phyloP scores from a whole-genome alignment of 1,140 invertebrate species.

The Charaxes varanes region DNA sequence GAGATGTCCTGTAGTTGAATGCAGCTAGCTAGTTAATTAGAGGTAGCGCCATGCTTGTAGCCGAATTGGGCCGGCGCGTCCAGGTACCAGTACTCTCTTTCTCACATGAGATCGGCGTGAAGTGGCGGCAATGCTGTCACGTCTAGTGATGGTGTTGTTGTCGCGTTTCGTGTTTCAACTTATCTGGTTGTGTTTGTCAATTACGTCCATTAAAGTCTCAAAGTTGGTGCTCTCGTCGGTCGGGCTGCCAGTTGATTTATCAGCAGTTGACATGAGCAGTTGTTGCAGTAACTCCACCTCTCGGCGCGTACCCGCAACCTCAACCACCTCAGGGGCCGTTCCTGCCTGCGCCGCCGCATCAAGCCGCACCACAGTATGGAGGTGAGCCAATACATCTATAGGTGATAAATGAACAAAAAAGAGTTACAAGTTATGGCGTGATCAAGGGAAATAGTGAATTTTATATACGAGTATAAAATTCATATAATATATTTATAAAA shows the following conservation, averaged over 20 bases:
- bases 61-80: no score
- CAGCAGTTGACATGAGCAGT: slow-evolving; percentile 24
- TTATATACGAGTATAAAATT: no score
- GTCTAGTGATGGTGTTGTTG: no score
- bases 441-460: no score
- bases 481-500: neutral
- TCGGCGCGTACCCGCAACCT: slow-evolving; percentile 69
- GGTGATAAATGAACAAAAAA: neutral
- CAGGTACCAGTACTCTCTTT: no score
- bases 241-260: slow-evolving; percentile 14
- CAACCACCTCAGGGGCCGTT: slow-evolving; percentile 70
- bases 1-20: no score
- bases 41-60: no score
- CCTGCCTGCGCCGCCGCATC: slow-evolving; percentile 67
- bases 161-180: no score
- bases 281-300: slow-evolving; percentile 71
- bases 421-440: neutral
- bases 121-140: no score
- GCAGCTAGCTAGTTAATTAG: no score
- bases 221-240: slow-evolving; percentile 19
- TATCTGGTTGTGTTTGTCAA: slow-evolving; percentile 7
- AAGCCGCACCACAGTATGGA: slow-evolving; percentile 67
- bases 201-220: slow-evolving; percentile 19
- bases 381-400: slow-evolving; percentile 30
- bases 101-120: no score